Conservation (phyloP, 2,797 vertebrate genomes). For the Catharus ustulatus region DNA sequence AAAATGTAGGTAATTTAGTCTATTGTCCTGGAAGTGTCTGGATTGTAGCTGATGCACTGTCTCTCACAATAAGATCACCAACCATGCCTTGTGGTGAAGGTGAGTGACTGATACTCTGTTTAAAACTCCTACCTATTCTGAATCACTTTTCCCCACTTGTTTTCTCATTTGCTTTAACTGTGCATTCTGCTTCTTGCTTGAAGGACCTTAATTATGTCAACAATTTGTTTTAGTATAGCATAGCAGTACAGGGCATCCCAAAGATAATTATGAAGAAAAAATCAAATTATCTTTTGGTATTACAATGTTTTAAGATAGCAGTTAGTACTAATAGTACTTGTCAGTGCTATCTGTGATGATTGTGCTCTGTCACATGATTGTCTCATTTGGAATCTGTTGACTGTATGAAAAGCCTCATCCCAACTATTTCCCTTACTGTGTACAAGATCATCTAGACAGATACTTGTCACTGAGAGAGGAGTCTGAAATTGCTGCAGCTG, state of each 20-base stretch:
- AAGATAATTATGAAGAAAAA: neutral
- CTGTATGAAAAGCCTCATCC: neutral
- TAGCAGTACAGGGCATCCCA: neutral
- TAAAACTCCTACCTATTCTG: neutral
- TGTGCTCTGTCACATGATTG: neutral
- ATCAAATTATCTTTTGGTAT: neutral
- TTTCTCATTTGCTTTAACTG: neutral
- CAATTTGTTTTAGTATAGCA: neutral
- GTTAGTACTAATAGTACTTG: neutral
- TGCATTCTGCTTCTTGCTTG: neutral
- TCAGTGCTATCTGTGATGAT: neutral
- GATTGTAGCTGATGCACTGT: neutral
- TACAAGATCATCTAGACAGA: neutral
- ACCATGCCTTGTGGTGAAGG: neutral
- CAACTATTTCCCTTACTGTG: neutral
- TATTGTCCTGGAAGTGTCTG: neutral
- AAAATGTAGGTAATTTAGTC: neutral
- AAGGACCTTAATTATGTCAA: neutral
- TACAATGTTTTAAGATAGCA: neutral
- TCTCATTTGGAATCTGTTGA: neutral
- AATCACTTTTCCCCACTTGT: neutral
- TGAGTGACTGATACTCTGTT: neutral
- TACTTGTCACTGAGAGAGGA: neutral
- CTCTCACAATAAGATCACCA: neutral
- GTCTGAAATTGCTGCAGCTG: neutral